These are phyloP conservation scores for Andrena trimmerana DNA, from an alignment of 2,888 invertebrate genomes.

Conservation along the genomic window DNA sequence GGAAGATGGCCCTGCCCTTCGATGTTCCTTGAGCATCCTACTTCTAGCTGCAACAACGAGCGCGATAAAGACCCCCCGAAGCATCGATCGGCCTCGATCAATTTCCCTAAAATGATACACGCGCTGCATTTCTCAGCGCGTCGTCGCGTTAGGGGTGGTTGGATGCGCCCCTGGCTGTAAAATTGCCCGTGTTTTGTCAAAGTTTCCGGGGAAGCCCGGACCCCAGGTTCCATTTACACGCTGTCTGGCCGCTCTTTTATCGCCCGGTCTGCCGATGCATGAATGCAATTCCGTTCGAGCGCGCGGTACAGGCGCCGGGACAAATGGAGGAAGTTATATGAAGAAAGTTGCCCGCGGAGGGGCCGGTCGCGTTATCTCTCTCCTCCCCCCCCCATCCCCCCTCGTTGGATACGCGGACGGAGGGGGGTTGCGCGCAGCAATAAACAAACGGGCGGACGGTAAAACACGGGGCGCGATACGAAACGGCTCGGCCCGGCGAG, in stretches of 20 bases:
- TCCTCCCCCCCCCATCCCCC: too few species aligned
- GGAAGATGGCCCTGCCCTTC: neutral
- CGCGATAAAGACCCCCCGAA: neutral
- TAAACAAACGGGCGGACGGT: conserved; percentile 25
- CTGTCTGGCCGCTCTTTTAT: conserved; percentile 39
- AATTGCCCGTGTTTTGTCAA: conserved; percentile 45
- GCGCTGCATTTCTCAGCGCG: conserved; percentile 8
- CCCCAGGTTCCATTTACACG: conserved; percentile 20
- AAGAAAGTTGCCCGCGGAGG: conserved; percentile 57
- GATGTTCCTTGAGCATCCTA: neutral
- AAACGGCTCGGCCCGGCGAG: neutral
- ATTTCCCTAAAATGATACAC: conserved; percentile 20
- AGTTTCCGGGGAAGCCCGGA: conserved; percentile 9
- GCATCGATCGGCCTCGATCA: conserved; percentile 26
- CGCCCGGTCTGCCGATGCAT: conserved; percentile 14
- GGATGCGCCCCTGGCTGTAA: conserved; percentile 17
- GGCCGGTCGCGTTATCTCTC: conserved; percentile 25
- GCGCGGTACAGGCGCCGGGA: conserved; percentile 30
- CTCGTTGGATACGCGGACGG: too few species aligned
- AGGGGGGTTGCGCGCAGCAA: neutral
- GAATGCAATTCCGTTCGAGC: conserved; percentile 35
- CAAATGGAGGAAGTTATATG: conserved; percentile 66
- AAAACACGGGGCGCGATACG: conserved; percentile 12
- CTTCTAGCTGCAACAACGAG: neutral
- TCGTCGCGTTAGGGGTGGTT: conserved; percentile 13